Base-by-base conservation (phyloP, 1,140 invertebrate species). In the Drosophila pandora region DNA sequence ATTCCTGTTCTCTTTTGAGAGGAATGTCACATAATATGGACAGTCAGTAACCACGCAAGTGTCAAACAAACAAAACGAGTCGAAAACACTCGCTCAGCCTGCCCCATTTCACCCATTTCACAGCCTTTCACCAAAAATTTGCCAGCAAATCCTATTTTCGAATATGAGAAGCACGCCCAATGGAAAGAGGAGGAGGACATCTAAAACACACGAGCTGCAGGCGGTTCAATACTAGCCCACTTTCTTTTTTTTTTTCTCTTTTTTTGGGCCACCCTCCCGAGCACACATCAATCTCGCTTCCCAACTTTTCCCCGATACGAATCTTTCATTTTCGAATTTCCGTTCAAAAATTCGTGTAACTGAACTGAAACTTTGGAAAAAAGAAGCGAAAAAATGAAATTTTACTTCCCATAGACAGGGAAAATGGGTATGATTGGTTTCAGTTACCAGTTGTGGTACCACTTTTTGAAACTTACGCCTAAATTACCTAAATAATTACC, bases 241-340 rank as follows among this genome's bases (percentile, higher is more conserved):
- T 28, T 28, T 25, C 17, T 17, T 25, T 34, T 41, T 28, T 17
- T 25, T 34, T 32, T 28, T n/a, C n/a, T 59, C 61, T 65, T 61
- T n/a, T 76, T 75, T 37, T 21, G 32, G 59, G 37, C 30, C 56
- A 41, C 17, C 69, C 53, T 43, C 65, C 57, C 67, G 57, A 63
- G 78, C 79, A 87, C 82, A 87, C 82, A 87, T 87, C 82, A 87
- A 87, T 87, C 82, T 87, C 78, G 64, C 53, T 17, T 5, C 48
- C 76, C 79, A 78, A 79, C 80, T 81, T 72, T 58, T 25, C 37
- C 48, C 65, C 82, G 82, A 87, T 87, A 87, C 69, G 82, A 87
- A 87, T 87, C 82, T 87, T 87, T 82, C 82, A 87, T 87, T 87
- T 87, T 87, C 82, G 69, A 75, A 87, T 87, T 87, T 87, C 82